A percentile compares a stretch with the other conserved stretches of the same genome.
Conservation (phyloP, 2,113 vertebrate genomes). For the Sigmodon hispidus region DNA sequence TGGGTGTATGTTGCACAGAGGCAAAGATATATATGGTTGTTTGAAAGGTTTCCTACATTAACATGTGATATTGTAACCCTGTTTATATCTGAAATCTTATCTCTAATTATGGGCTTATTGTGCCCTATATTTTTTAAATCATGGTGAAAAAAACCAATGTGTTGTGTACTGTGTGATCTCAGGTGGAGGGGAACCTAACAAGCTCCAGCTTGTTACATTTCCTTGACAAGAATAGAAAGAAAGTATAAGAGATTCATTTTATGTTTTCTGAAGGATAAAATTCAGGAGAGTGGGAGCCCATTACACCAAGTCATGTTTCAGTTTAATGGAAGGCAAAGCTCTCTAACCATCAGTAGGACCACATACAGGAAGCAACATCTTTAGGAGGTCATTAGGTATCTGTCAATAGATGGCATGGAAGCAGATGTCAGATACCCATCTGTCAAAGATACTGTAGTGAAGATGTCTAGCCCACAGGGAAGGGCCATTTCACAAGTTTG, state of each 20-base stretch:
- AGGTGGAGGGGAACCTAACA: neutral
- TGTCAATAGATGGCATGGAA: conserved; percentile 51
- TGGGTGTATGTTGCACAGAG: neutral
- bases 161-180: neutral
- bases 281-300: neutral
- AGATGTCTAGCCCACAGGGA: conserved; percentile 2
- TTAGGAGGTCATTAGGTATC: conserved; percentile 63
- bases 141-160: neutral
- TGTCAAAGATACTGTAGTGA: conserved; percentile 36
- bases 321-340: conserved; percentile 39
- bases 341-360: conserved; percentile 29
- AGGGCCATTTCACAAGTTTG: conserved; percentile 40
- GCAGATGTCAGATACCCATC: conserved; percentile 61
- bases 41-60: conserved; percentile 18
- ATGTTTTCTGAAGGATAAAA: neutral
- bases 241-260: conserved; percentile 42
- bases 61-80: neutral
- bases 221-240: neutral
- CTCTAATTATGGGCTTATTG: neutral
- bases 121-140: conserved; percentile 32
- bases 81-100: conserved; percentile 3
- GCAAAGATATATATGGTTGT: neutral
- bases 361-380: neutral
- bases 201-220: neutral
- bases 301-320: conserved; percentile 42